Conservation (phyloP, 2,888 invertebrate genomes). For the Drosophila lacicola region DNA sequence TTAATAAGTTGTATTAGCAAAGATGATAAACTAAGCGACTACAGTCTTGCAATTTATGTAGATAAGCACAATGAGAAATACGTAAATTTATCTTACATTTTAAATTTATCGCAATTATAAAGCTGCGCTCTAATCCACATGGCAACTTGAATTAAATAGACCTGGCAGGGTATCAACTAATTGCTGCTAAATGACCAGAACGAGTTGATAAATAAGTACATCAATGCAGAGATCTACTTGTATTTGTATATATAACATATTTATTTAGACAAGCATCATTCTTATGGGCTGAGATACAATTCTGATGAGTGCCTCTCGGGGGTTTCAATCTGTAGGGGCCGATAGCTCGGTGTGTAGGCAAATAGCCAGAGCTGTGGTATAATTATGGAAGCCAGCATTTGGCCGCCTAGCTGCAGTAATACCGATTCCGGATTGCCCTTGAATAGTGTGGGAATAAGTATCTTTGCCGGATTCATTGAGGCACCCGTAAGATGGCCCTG, state of each 20-base stretch:
- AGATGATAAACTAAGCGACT: constrained; percentile 9
- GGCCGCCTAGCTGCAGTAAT: constrained; percentile 90
- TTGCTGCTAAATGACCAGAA: neutral
- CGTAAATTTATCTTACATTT: constrained; percentile 13
- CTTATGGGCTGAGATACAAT: constrained; percentile 22
- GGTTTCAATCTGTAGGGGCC: constrained; percentile 5
- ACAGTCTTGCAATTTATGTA: neutral
- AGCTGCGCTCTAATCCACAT: constrained; percentile 10
- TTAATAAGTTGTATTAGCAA: constrained; percentile 40
- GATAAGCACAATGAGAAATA: constrained; percentile 32
- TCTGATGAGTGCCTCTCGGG: neutral
- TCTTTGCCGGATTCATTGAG: constrained; percentile 89
- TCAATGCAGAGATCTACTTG: neutral
- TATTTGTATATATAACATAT: neutral
- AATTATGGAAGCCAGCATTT: constrained; percentile 84
- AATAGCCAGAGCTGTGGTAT: constrained; percentile 84
- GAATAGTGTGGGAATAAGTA: constrained; percentile 89
- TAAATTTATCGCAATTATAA: constrained; percentile 8
- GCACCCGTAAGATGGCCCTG: constrained; percentile 86
- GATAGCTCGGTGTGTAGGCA: constrained; percentile 32
- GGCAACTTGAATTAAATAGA: constrained; percentile 16
- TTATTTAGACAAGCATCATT: constrained; percentile 4
- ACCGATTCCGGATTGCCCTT: constrained; percentile 88
- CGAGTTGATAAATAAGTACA: neutral
- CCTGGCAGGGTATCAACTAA: constrained; percentile 15